phyloP scores from a whole-genome alignment of 2,888 invertebrate genomes.

The Prosopocoilus inquinatus region DNA sequence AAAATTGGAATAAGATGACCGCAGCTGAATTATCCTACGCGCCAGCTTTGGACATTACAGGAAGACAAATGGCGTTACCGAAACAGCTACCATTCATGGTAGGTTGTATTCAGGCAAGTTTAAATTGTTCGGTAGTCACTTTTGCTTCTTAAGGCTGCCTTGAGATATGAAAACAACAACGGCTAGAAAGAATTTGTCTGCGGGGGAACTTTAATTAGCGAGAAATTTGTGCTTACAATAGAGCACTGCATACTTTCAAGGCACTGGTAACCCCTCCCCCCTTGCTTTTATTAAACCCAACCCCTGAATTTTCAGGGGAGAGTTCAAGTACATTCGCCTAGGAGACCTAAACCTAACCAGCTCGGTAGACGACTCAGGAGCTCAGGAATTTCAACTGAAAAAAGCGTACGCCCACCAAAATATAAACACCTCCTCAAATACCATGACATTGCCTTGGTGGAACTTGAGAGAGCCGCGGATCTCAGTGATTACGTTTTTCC shows the following conservation, averaged over 20 bases:
- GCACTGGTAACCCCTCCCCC: not conserved
- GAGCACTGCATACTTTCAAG: not conserved
- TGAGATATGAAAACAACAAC: no score
- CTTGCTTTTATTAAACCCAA: not conserved
- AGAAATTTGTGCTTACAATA: not conserved
- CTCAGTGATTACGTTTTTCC: constrained; percentile 48
- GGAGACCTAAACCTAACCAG: constrained; percentile 50
- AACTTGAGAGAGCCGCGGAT: constrained; percentile 42
- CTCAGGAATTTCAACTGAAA: constrained; percentile 39
- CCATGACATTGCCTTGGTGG: constrained; percentile 54
- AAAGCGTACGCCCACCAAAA: constrained; percentile 44
- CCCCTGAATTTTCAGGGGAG: constrained; percentile 9
- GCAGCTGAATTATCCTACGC: no score
- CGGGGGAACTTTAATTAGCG: not conserved
- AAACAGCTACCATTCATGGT: no score
- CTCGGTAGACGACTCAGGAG: constrained; percentile 28
- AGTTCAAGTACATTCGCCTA: constrained; percentile 34
- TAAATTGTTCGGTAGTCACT: no score
- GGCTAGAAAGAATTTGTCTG: no score
- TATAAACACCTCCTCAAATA: constrained; percentile 48
- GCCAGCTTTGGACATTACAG: no score
- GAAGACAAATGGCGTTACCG: no score
- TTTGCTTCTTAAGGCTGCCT: no score
- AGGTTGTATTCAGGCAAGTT: no score
- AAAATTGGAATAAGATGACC: no score